Conservation (phyloP, 1,140 invertebrate genomes). For the Drosophila ohnishii region DNA sequence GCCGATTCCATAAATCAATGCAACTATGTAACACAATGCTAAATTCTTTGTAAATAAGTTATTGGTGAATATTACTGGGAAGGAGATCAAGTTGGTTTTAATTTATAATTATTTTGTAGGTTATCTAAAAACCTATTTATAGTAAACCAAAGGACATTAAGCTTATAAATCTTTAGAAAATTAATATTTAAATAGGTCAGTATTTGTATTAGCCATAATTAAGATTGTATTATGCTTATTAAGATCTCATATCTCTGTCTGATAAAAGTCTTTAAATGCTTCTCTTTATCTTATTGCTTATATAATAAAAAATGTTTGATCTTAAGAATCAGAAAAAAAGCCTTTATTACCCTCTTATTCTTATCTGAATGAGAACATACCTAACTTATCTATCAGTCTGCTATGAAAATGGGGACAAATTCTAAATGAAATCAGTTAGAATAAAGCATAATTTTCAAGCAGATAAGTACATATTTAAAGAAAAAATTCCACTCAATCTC, state of each 20-base stretch:
- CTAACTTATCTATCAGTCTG: neutral
- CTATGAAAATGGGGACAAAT: constrained; percentile 7
- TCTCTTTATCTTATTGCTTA: neutral
- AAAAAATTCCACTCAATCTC: neutral
- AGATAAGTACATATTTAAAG: neutral
- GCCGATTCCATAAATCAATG: constrained; percentile 19
- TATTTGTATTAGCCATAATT: neutral
- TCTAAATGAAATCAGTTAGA: neutral
- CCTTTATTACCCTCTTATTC: neutral
- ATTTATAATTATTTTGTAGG: neutral
- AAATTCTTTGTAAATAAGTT: constrained; percentile 10
- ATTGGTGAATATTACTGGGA: constrained; percentile 1
- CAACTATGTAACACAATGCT: constrained; percentile 25
- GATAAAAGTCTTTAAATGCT: neutral
- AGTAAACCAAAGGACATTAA: too few relatives aligned
- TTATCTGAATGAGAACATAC: neutral
- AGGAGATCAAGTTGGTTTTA: constrained; percentile 14
- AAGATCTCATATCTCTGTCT: neutral
- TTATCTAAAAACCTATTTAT: neutral
- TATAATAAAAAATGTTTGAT: constrained; percentile 2
- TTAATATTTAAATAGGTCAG: neutral
- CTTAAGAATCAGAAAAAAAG: neutral
- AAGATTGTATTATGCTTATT: neutral
- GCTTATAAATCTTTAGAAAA: neutral
- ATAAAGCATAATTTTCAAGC: neutral